Evolutionary conservation across 2,797 vertebrate genomes (phyloP), one percentile per base, ranked within the genome.

Genomic region (Chaetodon trifasciatus): DNA sequence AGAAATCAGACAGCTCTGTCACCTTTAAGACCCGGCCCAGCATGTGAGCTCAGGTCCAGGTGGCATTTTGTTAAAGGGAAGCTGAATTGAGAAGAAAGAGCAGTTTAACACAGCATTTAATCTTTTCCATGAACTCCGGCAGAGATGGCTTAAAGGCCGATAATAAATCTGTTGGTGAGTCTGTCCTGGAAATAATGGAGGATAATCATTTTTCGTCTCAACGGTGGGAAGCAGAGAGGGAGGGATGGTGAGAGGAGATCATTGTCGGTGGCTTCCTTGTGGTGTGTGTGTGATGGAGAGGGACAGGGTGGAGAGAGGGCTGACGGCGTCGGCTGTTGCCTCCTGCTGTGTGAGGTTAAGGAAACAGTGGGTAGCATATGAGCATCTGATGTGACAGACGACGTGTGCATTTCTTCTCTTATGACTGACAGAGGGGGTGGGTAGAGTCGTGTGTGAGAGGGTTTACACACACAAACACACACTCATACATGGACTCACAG

Each of bases 141-240:
- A 65, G 85, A 88, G 73, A 89, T 76, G 70, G 81, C 74, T 88
- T 88, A 81, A 82, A 89, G 76, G 77, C 78, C 28, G 42, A 83
- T 85, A 76, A 91, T 92, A 92, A 92, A 95, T 93, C 90, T 91
- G 88, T 86, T 93, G 74, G 79, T 85, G 83, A 83, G 77, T 82
- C 78, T 69, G 70, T 87, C 80, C 76, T 70, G 76, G 77, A 82
- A 90, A 87, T 86, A 93, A 87, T 83, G 86, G 82, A 88, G 74
- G 81, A 82, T 84, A 86, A 91, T 86, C 79, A 73, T 75, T 79
- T 82, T 81, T 86, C 42, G 5, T 86, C 86, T 82, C 82, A 73
- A 37, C 15, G 23, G 85, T 78, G 70, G 70, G 73, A 76, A 85
- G 70, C 76, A 83, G 55, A 79, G 56, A 70, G 67, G 79, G 64